Base-by-base conservation (phyloP, 2,113 vertebrate genomes). In the Onychostoma macrolepis region DNA sequence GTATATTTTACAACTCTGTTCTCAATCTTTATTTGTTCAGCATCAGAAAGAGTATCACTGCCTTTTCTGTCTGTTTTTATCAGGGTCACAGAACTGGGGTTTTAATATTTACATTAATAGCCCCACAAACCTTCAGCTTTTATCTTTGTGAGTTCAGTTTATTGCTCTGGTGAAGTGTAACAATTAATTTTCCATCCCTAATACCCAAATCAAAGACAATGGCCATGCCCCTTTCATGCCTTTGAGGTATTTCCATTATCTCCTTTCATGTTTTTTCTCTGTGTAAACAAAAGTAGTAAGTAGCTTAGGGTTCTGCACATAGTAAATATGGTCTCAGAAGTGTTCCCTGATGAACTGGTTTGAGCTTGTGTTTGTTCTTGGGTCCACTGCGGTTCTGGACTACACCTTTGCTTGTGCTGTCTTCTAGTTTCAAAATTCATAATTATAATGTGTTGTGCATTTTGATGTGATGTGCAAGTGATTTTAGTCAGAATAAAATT, bases 161-260 rank as follows among this genome's bases (percentile, higher is more conserved):
- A 71, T 50, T 33, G 6, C 41, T 53, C 19, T 71, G 28, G 19
- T 83, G 26, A 48, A 81, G 79, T 65, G 13, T 43, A 81, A 26
- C 58, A 43, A 65, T 65, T 81, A 0, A 81, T 81, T 81, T 81
- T 65, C n/a, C 24, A 45, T 30, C 38, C 38, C 58, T 82, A 67
- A 30, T 45, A 45, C 38, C n/a, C 38, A 67, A 65, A 65, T 45
- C 80, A 82, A 45, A 82, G 58, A 82, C 58, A 82, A 13, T 71
- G 45, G 21, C 10, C 30, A 71, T 45, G 38, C n/a, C 61, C 61
- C 38, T 48, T 48, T 36, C 17, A 36, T 83, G 41, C 28, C 61
- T 33, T 71, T 83, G 5, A 83, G 81, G 28, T 83, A 71, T 48
- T 71, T 71, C 26, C 63, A 83, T 83, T 48, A 83, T 83, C 81